Evolutionary conservation across 2,888 invertebrate species (phyloP), one percentile per base, ranked within the genome.

Genomic region (Incurvaria masculella): DNA sequence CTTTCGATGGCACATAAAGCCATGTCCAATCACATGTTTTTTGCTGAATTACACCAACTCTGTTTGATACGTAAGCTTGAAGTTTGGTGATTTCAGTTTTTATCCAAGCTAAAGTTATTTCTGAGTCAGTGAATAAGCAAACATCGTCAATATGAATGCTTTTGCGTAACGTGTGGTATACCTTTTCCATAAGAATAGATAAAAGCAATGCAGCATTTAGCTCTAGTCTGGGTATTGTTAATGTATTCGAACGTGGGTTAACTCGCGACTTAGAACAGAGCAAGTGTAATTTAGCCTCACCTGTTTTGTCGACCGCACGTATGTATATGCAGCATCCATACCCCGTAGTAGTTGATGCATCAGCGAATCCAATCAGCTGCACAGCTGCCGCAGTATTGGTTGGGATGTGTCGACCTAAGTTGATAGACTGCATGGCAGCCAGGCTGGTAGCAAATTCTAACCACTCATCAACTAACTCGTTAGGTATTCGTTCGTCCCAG

Each of bases 101-200:
- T 2, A 56, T 20, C 56, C 56, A 56, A 17, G 55, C 52, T 19
- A 57, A 42, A n/a, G 51, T 52, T 17, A 56, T 55, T 47, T 54
- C 45, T 3, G 56, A 57, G 26, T 56, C 57, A 4, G 48, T 48
- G 45, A 45, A 55, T 21, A 56, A 48, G 21, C 44, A 20, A 0
- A 49, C 42, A 44, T 51, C 48, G 19, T 46, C 5, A 8, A 52
- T 52, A 11, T 38, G 49, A 3, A 40, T 2, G 41, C 52, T 53
- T 33, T 44, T 20, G 27, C 2, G 19, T 18, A 57, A 21, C 14
- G 41, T 50, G 8, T 48, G 18, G 26, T 50, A n/a, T 1, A 53
- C 50, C 46, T 45, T 53, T 2, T 2, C 11, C 6, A 41, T 6
- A 17, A 57, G 46, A 11, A 45, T 52, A 2, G 53, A 11, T 6